Base-by-base conservation (phyloP, 1,140 invertebrate genomes). In the Nephila pilipes region DNA sequence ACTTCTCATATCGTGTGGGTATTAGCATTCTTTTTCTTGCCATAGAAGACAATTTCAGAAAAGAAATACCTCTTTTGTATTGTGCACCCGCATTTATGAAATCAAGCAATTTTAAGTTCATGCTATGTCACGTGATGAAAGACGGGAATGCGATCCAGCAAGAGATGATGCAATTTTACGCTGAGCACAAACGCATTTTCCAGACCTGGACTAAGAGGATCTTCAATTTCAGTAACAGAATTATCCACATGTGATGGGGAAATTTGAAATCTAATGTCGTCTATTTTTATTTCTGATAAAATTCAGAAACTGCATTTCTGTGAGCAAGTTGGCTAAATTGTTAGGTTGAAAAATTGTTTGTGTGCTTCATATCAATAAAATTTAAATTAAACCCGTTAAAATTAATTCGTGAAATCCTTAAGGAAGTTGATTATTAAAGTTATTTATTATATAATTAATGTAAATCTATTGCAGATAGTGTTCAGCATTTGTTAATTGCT, bases 61-160 rank as follows among this genome's bases (percentile, higher is more conserved):
- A 81, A 81, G 46, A 81, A 81, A 81, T 55, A 29, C 32, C 29
- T 16, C 29, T 29, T 75, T 75, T 75, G 69, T 75, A 36, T 36
- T 36, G 69, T 6, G 85, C 46, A 29, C 85, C 18, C 58, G 88
- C 65, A 57, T 57, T 79, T 79, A 90, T 69, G 29, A 88, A 90
- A 90, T 90, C 18, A 69, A 58, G 54, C 88, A 90, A 79, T 79
- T 90, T 90, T 80, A 80, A 79, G 88, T 79, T 79, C 46, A 58
- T 57, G 75, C 57, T 79, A 79, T 55, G 65, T 79, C 55, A 32
- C 88, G 88, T 90, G 88, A 90, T 57, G 54, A 36, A 25, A 79
- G 69, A 58, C n/a, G 29, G 29, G 4, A 29, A 65, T 65, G 25
- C n/a, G 25, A 65, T 65, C 12, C 55, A 25, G 69, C 32, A 14